Conservation (phyloP, 1,140 invertebrate species). For the Rhynchophorus ferrugineus region DNA sequence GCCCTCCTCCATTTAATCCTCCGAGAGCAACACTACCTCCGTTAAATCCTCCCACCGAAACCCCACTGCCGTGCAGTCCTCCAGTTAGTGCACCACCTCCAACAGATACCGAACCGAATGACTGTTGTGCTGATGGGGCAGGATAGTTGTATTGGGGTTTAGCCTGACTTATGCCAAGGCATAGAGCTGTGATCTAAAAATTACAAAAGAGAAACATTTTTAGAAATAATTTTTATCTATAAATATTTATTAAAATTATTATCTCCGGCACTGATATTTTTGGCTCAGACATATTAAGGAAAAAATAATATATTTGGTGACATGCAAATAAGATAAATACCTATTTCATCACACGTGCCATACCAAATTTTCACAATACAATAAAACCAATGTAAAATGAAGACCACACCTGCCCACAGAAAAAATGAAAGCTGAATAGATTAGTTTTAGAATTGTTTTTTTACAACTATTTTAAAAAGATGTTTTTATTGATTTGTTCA, state of each 20-base stretch:
- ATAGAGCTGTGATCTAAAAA: conserved; percentile 10
- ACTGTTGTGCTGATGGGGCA: not conserved
- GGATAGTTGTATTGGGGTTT: conserved; percentile 22
- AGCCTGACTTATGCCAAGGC: conserved; percentile 7
- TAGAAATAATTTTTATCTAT: too few relatives aligned
- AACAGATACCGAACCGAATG: not conserved
- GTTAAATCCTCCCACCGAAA: conserved; percentile 9
- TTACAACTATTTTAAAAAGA: too few relatives aligned
- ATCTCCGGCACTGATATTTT: too few relatives aligned
- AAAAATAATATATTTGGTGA: not conserved
- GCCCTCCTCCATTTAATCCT: conserved; percentile 10
- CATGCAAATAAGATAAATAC: not conserved
- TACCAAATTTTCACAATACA: not conserved
- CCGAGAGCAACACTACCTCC: conserved; percentile 18
- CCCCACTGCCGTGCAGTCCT: not conserved
- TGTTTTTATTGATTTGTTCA: too few relatives aligned
- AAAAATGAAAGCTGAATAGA: not conserved
- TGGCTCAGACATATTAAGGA: too few relatives aligned
- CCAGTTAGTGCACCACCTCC: not conserved
- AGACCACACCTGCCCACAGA: not conserved
- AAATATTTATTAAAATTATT: too few relatives aligned
- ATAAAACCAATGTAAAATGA: not conserved
- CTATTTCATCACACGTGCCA: not conserved
- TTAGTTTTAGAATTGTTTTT: too few relatives aligned
- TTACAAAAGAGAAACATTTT: too few relatives aligned